Base-by-base conservation (phyloP, 2,797 vertebrate genomes). In the Hapalemur alaotrensis region DNA sequence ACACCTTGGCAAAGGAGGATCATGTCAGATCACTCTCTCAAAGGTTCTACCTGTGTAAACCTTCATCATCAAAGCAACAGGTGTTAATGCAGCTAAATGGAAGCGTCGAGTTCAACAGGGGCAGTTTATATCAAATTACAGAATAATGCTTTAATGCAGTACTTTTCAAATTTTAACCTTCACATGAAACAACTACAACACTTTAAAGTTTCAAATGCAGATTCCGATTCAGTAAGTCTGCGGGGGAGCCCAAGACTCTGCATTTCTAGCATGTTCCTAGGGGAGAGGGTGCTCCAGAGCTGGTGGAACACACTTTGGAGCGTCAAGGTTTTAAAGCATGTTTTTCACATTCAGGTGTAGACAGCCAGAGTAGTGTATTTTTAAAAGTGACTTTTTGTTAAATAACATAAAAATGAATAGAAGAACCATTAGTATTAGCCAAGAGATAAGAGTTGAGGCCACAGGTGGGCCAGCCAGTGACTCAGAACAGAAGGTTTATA, bases 1-100 rank as follows among this genome's bases (percentile, higher is more conserved):
- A 90, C 83, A 38, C n/a, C 10, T 38, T 61, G 95, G 96, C 85
- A 54, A 70, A 91, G 70, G n/a, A 32, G 78, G 94, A 83, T 18
- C 12, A 89, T 75, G 61, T 72, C 25, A 72, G 43, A 10, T 92
- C 91, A 46, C 48, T 30, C 4, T 69, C 15, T 78, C 48, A 48
- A 79, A 89, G 41, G 25, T 63, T 65, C 28, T 38, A 75, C n/a
- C 23, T 72, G 15, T 73, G 5, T 18, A 81, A 79, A 87, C 32
- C 25, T 93, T 89, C 11, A 48, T 50, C 75, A 59, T 81, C 82
- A 89, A 67, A 93, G 50, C 65, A 63, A 57, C 23, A 72, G 23
- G 59, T 15, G 20, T n/a, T 48, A 52, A 52, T 1, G n/a, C 13
- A 67, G 35, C 63, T 50, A 38, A 91, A 46, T 48, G 46, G 38